Conservation (phyloP, 35 echinoderm and acorn worm species). For the Holothuria glaberrima region DNA sequence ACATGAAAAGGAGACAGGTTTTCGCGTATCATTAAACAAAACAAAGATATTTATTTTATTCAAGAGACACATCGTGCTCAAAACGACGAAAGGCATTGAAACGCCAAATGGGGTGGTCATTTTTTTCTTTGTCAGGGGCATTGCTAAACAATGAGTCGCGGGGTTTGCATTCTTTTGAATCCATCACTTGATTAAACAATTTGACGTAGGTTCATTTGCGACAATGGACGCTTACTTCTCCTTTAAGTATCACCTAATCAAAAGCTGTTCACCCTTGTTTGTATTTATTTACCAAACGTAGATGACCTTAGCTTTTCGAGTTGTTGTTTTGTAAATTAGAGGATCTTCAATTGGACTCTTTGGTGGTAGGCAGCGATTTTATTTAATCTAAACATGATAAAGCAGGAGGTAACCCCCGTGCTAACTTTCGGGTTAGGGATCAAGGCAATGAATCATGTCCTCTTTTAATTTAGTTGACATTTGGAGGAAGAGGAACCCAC, state of each 20-base stretch:
- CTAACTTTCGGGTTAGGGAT: constrained; percentile 15
- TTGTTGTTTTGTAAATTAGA: too few species aligned
- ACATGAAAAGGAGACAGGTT: constrained; percentile 18
- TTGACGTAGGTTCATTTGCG: not conserved
- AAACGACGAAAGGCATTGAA: not conserved
- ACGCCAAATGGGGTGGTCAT: constrained; percentile 4
- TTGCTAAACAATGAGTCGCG: not conserved
- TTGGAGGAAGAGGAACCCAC: too few species aligned
- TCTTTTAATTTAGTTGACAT: too few species aligned
- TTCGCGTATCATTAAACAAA: constrained; percentile 16
- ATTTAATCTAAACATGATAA: constrained; percentile 18
- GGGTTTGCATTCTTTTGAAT: constrained; percentile 27
- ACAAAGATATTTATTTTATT: constrained; percentile 1
- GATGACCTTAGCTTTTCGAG: not conserved
- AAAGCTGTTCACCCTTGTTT: not conserved
- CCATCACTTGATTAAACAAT: not conserved
- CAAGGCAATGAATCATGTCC: constrained; percentile 7
- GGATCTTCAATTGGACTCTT: too few species aligned
- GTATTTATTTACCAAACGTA: not conserved
- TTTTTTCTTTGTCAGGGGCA: not conserved
- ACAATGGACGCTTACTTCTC: not conserved
- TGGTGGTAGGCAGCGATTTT: too few species aligned
- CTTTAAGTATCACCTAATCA: not conserved
- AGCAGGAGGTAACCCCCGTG: not conserved
- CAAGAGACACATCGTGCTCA: not conserved